These are phyloP conservation scores for Petrophora chlorosata DNA, from an alignment of 2,888 invertebrate species.

Conservation along the genomic window DNA sequence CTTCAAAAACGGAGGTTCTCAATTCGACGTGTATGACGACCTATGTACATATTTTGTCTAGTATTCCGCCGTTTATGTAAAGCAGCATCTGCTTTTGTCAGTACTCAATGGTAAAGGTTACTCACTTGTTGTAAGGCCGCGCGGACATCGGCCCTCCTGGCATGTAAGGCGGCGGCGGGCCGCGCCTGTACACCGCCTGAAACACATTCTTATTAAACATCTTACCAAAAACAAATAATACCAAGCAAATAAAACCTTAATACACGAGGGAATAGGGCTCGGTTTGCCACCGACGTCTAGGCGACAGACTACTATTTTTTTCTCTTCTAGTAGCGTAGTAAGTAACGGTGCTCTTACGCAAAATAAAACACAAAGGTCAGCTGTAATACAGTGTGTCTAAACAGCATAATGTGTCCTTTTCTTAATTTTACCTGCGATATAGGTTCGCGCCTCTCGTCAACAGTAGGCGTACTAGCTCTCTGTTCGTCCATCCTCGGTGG, in stretches of 20 bases:
- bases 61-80: not conserved
- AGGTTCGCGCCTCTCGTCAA: slow-evolving; percentile 83
- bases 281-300: too few species aligned
- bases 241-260: too few species aligned
- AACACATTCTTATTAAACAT: slow-evolving; percentile 1
- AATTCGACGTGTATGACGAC: too few species aligned
- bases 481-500: slow-evolving; percentile 82
- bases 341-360: too few species aligned
- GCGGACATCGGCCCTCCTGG: slow-evolving; percentile 56
- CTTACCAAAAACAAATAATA: not conserved
- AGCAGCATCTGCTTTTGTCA: not conserved
- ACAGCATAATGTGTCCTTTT: too few species aligned
- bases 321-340: too few species aligned
- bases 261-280: too few species aligned
- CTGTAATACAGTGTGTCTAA: too few species aligned
- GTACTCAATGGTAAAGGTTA: not conserved
- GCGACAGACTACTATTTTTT: too few species aligned
- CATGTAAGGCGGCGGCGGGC: slow-evolving; percentile 55
- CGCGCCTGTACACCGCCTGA: slow-evolving; percentile 62
- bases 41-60: too few species aligned
- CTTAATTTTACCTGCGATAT: slow-evolving; percentile 70
- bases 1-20: too few species aligned
- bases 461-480: slow-evolving; percentile 88
- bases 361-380: too few species aligned
- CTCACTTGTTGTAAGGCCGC: slow-evolving; percentile 52